Base-by-base conservation (phyloP, 2,888 invertebrate genomes). In the Mayetiola destructor region DNA sequence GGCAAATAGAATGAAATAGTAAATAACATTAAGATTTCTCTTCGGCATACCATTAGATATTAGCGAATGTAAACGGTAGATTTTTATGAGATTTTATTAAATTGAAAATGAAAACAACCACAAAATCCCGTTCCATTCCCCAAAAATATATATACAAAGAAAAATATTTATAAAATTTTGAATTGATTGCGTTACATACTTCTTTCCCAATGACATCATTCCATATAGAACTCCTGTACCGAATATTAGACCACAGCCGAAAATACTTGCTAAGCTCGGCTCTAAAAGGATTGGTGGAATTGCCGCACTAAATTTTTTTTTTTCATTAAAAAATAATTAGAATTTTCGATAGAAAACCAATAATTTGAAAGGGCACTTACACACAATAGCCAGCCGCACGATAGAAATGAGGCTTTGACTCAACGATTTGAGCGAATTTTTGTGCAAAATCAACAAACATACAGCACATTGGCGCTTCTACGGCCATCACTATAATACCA, bases 381-480 rank as follows among this genome's bases (percentile, higher is more conserved):
- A 80, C 73, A 66, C 88, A 79, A 75, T 95, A 96, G 56, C 82
- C 75, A 4, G 80, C 81, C 12, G 91, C 93, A 73, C 91, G 85
- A 68, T 92, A 86, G 88, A 89, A 94, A 68, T 88, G 82, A 0
- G 94, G 92, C 63, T 88, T 80, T 57, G 77, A 75, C 65, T 95
- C 93, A 57, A 89, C 82, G 75, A 81, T 84, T 66, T 84, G 84
- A 59, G 90, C 88, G 57, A 94, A 75, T 60, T 80, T 80, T 74
- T 91, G 88, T 58, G 96, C 92, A 76, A 89, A 89, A 68, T 95
- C 96, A 62, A 97, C 81, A 75, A 94, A 97, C 75, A 92, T 80
- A 74, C 95, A 97, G 75, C 95, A 96, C 71, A 91, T 96, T 0
- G 97, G 97, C 39, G 96, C 95, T 75, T 97, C 97, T 66, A 95